Percentiles rank a stretch among this genome's conserved stretches.
Evolutionary conservation across 2,113 vertebrate species (phyloP).

Genomic region (Scomber scombrus): DNA sequence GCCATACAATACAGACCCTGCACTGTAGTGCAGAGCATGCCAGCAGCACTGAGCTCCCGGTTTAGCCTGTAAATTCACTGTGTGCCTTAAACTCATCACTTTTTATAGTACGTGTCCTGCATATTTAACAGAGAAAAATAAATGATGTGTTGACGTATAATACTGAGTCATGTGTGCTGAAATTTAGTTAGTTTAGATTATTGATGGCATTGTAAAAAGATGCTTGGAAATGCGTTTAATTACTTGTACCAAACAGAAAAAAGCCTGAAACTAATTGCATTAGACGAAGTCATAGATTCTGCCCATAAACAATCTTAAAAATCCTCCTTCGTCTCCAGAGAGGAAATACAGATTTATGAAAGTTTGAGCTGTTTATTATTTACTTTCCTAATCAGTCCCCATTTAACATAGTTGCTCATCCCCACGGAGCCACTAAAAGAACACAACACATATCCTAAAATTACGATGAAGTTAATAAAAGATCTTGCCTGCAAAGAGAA

Average conservation of each 20-base stretch:
- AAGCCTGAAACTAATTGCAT: not conserved
- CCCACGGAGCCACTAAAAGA: slow-evolving; percentile 15
- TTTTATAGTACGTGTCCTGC: not conserved
- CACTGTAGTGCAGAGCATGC: slow-evolving; percentile 8
- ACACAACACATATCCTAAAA: slow-evolving; percentile 28
- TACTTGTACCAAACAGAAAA: not conserved
- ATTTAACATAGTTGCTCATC: slow-evolving; percentile 45
- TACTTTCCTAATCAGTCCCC: slow-evolving; percentile 29
- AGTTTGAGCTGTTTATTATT: slow-evolving; percentile 26
- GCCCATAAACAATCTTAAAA: slow-evolving; percentile 15
- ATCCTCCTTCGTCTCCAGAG: slow-evolving; percentile 31
- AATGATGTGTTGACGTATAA: not conserved
- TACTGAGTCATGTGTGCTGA: not conserved
- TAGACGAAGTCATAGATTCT: not conserved
- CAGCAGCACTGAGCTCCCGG: slow-evolving; percentile 31
- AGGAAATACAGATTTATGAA: slow-evolving; percentile 25
- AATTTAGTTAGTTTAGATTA: not conserved
- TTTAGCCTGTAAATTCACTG: slow-evolving; percentile 30
- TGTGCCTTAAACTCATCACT: slow-evolving; percentile 6
- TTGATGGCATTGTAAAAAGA: no score
- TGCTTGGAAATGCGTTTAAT: no score
- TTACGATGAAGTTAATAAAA: slow-evolving; percentile 38
- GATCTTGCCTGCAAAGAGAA: slow-evolving; percentile 12
- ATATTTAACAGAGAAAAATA: not conserved
- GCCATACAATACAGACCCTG: slow-evolving; percentile 6